Percentiles rank a stretch among this genome's conserved stretches.
phyloP scores from a whole-genome alignment of 2,888 invertebrate genomes.

The Miltochrista miniata region DNA sequence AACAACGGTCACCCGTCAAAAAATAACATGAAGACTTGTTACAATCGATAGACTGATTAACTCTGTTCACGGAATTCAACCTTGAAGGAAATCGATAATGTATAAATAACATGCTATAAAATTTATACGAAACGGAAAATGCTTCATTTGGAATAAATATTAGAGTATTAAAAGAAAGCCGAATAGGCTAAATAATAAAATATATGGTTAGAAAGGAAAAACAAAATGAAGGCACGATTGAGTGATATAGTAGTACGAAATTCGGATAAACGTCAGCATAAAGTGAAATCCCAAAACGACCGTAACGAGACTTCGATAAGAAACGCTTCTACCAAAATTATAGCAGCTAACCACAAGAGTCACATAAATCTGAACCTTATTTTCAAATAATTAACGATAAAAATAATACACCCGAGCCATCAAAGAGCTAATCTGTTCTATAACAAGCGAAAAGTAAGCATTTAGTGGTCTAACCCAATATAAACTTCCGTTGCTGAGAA shows the following conservation, averaged over 20 bases:
- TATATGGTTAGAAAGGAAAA: no score
- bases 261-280: constrained; percentile 31
- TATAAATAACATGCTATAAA: background rate
- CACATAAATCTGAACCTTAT: constrained; percentile 16
- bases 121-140: background rate
- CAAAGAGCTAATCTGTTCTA: background rate
- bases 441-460: constrained; percentile 12
- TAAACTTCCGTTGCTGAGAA: constrained; percentile 21
- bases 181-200: constrained; percentile 7
- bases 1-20: constrained; percentile 2
- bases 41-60: constrained; percentile 20
- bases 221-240: constrained; percentile 1
- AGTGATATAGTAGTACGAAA: constrained; percentile 38
- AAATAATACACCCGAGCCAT: constrained; percentile 10
- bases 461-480: constrained; percentile 18
- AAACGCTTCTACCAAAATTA: constrained; percentile 35
- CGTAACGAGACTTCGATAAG: constrained; percentile 47
- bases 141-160: background rate
- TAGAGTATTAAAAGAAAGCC: background rate
- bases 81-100: constrained; percentile 9
- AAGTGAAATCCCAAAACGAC: constrained; percentile 44
- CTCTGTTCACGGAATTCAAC: background rate
- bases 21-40: constrained; percentile 7
- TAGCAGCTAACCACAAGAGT: constrained; percentile 17
- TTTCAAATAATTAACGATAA: constrained; percentile 9